Conservation (phyloP, 2,113 vertebrate species). For the Muscicapa adusta region DNA sequence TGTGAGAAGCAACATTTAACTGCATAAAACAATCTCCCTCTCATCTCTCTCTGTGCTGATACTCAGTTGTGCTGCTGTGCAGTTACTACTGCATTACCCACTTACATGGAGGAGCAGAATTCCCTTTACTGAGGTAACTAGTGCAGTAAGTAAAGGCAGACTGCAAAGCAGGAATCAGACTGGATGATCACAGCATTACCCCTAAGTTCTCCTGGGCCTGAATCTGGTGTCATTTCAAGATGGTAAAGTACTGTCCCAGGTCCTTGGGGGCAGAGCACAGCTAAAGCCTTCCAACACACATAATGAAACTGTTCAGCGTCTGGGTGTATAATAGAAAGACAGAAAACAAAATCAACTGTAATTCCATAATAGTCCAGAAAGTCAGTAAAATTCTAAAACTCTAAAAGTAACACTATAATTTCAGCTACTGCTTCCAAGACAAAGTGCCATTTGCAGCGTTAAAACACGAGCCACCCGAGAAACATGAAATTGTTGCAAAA, state of each 20-base stretch:
- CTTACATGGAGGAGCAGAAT: not conserved
- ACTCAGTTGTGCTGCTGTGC: not conserved
- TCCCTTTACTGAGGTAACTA: not conserved
- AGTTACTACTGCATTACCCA: not conserved
- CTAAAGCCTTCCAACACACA: not conserved
- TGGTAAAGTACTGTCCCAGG: not conserved
- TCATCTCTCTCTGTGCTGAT: not conserved
- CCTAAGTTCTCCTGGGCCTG: not conserved
- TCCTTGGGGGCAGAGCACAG: not conserved
- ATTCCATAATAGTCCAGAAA: not conserved
- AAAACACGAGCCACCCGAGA: not conserved
- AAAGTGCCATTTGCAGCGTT: not conserved
- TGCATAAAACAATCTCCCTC: not conserved
- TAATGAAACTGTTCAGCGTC: not conserved
- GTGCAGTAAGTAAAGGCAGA: not conserved
- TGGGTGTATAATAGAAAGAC: not conserved
- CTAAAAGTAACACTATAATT: not conserved
- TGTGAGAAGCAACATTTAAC: not conserved
- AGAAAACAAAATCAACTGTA: not conserved
- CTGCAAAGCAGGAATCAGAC: not conserved
- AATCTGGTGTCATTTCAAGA: not conserved
- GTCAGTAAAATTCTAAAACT: not conserved
- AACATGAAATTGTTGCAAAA: not conserved
- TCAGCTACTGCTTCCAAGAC: not conserved
- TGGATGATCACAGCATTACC: not conserved